Base-by-base conservation (phyloP, 2,113 vertebrate species). In the Larimichthys crocea region DNA sequence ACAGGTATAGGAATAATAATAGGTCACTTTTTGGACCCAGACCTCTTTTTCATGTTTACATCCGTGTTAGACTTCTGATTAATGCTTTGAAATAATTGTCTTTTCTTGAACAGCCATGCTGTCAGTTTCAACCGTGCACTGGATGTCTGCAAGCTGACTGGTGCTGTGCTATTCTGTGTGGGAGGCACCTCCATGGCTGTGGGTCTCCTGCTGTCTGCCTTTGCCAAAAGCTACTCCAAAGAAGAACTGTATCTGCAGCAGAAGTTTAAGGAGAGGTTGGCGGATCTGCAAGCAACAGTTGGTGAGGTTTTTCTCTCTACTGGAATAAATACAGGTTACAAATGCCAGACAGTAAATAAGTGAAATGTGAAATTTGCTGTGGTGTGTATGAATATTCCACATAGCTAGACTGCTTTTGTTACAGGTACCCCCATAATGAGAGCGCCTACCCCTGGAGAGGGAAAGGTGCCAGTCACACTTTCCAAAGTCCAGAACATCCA, bases 401-500 rank as follows among this genome's bases (percentile, higher is more conserved):
- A 16, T 29, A 56, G 22, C 53, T 24, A n/a, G 46, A 50, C 69
- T 82, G 40, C n/a, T 81, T 74, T 60, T 68, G 3, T 63, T 31
- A 14, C 76, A 94, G 93, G 91, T 82, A 82, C 95, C 59, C 97
- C 97, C 3, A 85, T 99, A 55, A 97, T 96, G 67, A 97, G 96
- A 93, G 95, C 96, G 15, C 98, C 97, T 0, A 95, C 96, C 14
- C 97, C 96, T 0, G 97, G 97, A 72, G 97, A 98, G 74, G 95
- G 95, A 46, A 98, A 97, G 83, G 97, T 99, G 74, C 98, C 98
- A 0, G 96, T 98, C 86, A 99, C 98, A 52, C 93, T 99, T 91
- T 98, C 98, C 90, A 98, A 95, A 94, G 96, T 99, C 82, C 98
- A 99, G 64, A 99, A 96, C 68, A 95, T 99, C 86, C 98, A 99